Evolutionary conservation across 1,140 invertebrate genomes (phyloP).

Genomic region (Drosophila watanabei): DNA sequence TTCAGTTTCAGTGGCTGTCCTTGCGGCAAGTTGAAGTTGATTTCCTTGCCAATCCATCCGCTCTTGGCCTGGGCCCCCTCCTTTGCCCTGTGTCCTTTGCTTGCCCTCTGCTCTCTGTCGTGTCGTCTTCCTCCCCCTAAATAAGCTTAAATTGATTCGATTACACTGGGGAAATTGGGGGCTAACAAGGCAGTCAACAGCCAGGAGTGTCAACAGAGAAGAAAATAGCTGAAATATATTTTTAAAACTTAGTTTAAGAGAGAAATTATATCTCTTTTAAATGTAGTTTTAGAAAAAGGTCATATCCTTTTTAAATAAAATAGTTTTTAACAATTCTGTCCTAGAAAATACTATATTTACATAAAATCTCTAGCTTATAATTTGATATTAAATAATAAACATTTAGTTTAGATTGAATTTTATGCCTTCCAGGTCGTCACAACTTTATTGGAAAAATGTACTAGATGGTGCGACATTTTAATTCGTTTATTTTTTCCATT

Average conservation of each 20-base stretch:
- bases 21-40: slow-evolving; percentile 72
- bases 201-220: too few relatives aligned
- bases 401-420: neutral
- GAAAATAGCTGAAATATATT: neutral
- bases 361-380: neutral
- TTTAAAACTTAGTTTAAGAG: neutral
- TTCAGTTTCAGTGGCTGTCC: slow-evolving; percentile 51
- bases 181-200: neutral
- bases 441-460: neutral
- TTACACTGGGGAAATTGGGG: slow-evolving; percentile 37
- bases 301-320: neutral
- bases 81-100: slow-evolving; percentile 57
- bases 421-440: neutral
- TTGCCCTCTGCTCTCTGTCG: slow-evolving; percentile 53
- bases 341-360: neutral
- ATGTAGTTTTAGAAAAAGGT: neutral
- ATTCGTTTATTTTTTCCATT: slow-evolving; percentile 12
- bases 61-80: slow-evolving; percentile 6
- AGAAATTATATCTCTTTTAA: neutral
- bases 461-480: neutral
- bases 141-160: slow-evolving; percentile 66
- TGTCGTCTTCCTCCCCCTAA: neutral
- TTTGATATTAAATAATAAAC: neutral
- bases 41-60: slow-evolving; percentile 69
- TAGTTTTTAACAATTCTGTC: neutral